phyloP scores from a whole-genome alignment of 2,797 vertebrate species.

The Esox lucius region DNA sequence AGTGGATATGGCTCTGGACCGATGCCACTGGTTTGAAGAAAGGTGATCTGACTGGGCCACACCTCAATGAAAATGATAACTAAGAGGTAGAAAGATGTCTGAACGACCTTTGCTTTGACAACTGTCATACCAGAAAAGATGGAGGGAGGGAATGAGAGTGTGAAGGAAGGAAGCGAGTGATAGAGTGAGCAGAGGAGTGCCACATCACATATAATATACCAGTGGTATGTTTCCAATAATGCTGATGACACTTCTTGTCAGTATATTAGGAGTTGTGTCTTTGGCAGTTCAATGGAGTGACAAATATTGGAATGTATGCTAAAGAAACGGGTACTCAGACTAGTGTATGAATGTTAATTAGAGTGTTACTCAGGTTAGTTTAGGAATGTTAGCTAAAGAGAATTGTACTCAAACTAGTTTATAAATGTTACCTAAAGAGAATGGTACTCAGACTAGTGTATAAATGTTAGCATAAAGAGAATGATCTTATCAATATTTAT shows the following conservation, averaged over 20 bases:
- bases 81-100: neutral
- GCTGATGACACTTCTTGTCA: conserved; percentile 58
- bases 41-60: neutral
- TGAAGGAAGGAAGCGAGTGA: conserved; percentile 28
- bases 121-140: conserved; percentile 45
- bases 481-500: neutral
- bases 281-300: too few species aligned
- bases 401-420: too few species aligned
- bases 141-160: neutral
- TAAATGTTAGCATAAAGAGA: too few species aligned
- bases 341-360: too few species aligned
- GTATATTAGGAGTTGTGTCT: conserved; percentile 48
- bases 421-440: too few species aligned
- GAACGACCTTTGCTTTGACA: conserved; percentile 39
- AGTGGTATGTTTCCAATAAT: conserved; percentile 49
- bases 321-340: too few species aligned
- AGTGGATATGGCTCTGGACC: conserved; percentile 29
- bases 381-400: too few species aligned
- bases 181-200: conserved; percentile 17
- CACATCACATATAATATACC: conserved; percentile 25
- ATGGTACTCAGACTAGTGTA: too few species aligned
- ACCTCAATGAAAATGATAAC: neutral
- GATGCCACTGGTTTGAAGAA: neutral
- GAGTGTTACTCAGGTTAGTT: too few species aligned
- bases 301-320: too few species aligned